These are phyloP conservation scores for Iguana delicatissima DNA, from an alignment of 2,797 vertebrate genomes.

Conservation along the genomic window DNA sequence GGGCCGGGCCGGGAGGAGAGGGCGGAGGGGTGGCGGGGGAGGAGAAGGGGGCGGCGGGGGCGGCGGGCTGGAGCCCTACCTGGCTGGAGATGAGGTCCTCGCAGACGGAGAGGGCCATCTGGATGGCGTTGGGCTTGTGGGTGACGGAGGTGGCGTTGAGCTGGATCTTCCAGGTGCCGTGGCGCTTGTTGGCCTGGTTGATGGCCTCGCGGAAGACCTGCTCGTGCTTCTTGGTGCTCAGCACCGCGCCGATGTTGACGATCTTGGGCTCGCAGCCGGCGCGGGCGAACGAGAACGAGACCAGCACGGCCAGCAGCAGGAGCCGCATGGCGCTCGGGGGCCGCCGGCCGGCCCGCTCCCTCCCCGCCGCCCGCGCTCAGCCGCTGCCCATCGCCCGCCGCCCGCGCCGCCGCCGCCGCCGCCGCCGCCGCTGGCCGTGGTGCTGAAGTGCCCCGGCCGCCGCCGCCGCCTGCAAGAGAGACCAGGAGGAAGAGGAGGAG, in stretches of 20 bases:
- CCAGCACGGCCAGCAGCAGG: slow-evolving; percentile 87
- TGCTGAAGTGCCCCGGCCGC: neutral
- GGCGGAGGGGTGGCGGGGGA: too few relatives aligned
- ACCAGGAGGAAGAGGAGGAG: neutral
- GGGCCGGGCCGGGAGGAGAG: too few relatives aligned
- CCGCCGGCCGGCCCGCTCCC: neutral
- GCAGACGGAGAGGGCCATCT: slow-evolving; percentile 98
- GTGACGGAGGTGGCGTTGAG: slow-evolving; percentile 97
- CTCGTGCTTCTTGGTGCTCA: slow-evolving; percentile 97
- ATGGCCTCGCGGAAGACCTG: slow-evolving; percentile 96
- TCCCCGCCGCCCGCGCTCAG: neutral
- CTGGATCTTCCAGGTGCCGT: slow-evolving; percentile 94
- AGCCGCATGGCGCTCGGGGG: slow-evolving; percentile 83
- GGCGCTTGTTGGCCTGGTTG: slow-evolving; percentile 92
- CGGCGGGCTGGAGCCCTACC: slow-evolving; percentile 75
- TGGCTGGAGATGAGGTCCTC: slow-evolving; percentile 98
- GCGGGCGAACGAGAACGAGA: slow-evolving; percentile 90
- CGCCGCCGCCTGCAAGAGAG: neutral
- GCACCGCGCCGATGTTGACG: slow-evolving; percentile 95
- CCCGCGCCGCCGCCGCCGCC: neutral
- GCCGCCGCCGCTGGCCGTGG: neutral
- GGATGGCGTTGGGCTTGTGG: slow-evolving; percentile 96
- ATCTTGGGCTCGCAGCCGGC: slow-evolving; percentile 94
- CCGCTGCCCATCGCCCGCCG: too few relatives aligned
- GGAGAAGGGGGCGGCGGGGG: too few relatives aligned